Conservation (phyloP, 2,888 invertebrate species). For the Andrena marginata region DNA sequence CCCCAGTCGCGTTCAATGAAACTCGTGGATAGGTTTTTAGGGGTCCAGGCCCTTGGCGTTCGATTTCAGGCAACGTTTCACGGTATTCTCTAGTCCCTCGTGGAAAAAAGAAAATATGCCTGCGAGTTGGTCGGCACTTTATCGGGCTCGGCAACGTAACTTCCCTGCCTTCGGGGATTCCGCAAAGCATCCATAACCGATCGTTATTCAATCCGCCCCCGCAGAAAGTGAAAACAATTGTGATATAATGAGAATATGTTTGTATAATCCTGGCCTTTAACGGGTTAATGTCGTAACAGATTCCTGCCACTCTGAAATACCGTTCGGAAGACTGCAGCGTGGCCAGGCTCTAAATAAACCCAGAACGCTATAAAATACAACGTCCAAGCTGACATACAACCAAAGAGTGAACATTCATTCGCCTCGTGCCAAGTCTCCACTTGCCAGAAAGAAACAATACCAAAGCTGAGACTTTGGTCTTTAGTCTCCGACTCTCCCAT, state of each 20-base stretch:
- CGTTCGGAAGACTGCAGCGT: slow-evolving; percentile 36
- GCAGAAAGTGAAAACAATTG: neutral
- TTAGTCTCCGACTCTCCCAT: slow-evolving; percentile 9
- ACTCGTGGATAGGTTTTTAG: slow-evolving; percentile 50
- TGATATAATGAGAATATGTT: neutral
- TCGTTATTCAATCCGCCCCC: no score
- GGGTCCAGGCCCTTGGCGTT: slow-evolving; percentile 16
- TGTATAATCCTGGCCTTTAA: slow-evolving; percentile 39
- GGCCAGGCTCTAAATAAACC: slow-evolving; percentile 51
- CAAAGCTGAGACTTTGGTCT: slow-evolving; percentile 14
- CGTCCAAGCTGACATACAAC: slow-evolving; percentile 43
- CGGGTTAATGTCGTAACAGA: slow-evolving; percentile 44
- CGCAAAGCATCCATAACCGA: neutral
- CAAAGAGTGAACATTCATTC: slow-evolving; percentile 45
- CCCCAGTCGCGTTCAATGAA: slow-evolving; percentile 51
- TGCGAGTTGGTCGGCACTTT: neutral
- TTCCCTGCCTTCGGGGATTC: neutral
- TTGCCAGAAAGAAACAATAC: slow-evolving; percentile 44
- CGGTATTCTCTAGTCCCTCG: neutral
- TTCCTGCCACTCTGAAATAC: slow-evolving; percentile 49
- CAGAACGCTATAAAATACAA: slow-evolving; percentile 57
- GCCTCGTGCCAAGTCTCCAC: slow-evolving; percentile 49
- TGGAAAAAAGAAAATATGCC: neutral
- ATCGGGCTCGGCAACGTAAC: no score
- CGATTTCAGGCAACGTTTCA: slow-evolving; percentile 32